These are phyloP conservation scores for Virgularia gustaviana DNA, from an alignment of 92 coral and sea anemone species.

Conservation along the genomic window DNA sequence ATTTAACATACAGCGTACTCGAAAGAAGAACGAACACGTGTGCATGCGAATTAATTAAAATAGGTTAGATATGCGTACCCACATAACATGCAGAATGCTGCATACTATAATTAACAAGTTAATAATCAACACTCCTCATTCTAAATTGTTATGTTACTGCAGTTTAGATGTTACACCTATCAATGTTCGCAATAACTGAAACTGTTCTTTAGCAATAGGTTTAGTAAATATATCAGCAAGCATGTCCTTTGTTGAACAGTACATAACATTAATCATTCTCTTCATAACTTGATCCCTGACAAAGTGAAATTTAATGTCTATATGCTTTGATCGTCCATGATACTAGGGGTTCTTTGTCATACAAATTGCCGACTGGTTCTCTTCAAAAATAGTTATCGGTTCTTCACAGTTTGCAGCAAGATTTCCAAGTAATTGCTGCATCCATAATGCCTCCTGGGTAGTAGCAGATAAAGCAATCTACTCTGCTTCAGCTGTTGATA, in stretches of 20 bases:
- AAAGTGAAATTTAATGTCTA: neutral
- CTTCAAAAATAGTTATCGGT: neutral
- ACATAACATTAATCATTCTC: constrained; percentile 9
- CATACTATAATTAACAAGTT: no score
- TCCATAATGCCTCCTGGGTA: constrained; percentile 15
- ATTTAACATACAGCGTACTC: no score
- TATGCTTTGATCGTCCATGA: constrained; percentile 6
- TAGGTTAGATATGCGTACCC: no score
- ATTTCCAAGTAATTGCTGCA: neutral
- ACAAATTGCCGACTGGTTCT: neutral
- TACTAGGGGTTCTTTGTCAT: neutral
- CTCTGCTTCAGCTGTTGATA: constrained; percentile 50
- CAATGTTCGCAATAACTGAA: constrained; percentile 5
- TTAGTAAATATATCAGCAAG: constrained; percentile 30
- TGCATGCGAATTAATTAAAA: no score
- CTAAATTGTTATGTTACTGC: no score
- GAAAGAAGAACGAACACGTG: no score
- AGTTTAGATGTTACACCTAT: constrained; percentile 11
- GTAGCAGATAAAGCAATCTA: constrained; percentile 14
- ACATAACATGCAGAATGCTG: no score
- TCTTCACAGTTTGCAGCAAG: neutral
- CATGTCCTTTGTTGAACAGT: constrained; percentile 29
- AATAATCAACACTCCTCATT: no score
- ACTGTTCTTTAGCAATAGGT: constrained; percentile 28
- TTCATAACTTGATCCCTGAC: constrained; percentile 17